Evolutionary conservation across 2,888 invertebrate genomes (phyloP), one percentile per base, ranked within the genome.

Genomic region (Chydorus sphaericus): DNA sequence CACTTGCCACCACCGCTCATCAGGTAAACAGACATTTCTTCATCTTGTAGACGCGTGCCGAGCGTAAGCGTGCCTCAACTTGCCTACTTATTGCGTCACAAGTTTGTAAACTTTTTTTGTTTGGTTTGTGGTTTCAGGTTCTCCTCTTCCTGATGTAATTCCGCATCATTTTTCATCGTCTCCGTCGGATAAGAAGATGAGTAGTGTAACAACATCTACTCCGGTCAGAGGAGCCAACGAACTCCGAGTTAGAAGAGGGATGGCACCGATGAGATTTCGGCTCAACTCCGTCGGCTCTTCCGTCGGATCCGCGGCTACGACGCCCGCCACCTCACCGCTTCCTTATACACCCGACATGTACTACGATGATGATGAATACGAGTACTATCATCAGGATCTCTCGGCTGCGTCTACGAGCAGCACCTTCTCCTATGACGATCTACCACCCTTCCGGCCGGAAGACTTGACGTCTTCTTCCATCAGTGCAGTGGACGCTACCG

Each of bases 241-340:
- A 14, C 20, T 52, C 18, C 52, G 52, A 20, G 31, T 36, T n/a
- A 18, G 52, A 23, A 33, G 52, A 23, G 52, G 52, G 20, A 31
- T 52, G 52, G 26, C 52, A 36, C 52, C 52, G 33, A 31, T 52
- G 20, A 18, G 36, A 20, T 52, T 16, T 37, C 33, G 52, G n/a
- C 33, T 36, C 20, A 20, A 31, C 7, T 23, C 20, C 36, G 31
- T 23, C 33, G 31, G 29, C 18, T 44, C 44, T 44, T 44, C 44
- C 11, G 44, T 44, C 26, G 26, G 26, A 4, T 44, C 44, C 28
- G 30, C 50, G 2, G 33, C 33, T 8, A 36, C 52, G 23, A 44
- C 23, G 26, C 23, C 26, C 44, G 44, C 44, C 11, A 23, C 44
- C 11, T 44, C 44, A 6, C 28, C 28, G 23, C 28, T 44, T 28